These are phyloP conservation scores for Anguilla pacifica DNA, from an alignment of 2,797 vertebrate genomes.

Conservation along the genomic window DNA sequence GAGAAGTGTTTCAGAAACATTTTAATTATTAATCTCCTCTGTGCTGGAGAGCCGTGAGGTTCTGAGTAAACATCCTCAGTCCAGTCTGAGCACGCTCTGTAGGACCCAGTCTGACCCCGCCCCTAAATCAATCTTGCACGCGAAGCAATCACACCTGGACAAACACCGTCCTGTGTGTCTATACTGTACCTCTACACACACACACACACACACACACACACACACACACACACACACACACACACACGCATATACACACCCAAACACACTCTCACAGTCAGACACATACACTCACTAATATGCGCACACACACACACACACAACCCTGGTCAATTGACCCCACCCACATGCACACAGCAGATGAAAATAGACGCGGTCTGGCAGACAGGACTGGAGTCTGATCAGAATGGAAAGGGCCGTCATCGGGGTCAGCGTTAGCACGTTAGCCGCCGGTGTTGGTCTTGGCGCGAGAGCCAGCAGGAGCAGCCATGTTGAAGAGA, in stretches of 20 bases:
- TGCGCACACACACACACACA: not conserved
- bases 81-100: not conserved
- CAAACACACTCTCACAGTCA: not conserved
- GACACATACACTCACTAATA: not conserved
- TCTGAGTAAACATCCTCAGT: not conserved
- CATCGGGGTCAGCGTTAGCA: not conserved
- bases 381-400: not conserved
- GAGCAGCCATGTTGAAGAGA: not conserved
- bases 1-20: not conserved
- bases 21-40: constrained; percentile 9
- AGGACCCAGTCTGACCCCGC: not conserved
- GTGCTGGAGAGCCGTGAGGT: not conserved
- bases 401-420: not conserved
- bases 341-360: not conserved
- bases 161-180: not conserved
- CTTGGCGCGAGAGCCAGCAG: not conserved
- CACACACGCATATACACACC: not conserved
- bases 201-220: not conserved
- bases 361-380: not conserved
- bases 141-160: not conserved
- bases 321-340: not conserved
- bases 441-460: not conserved
- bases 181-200: not conserved
- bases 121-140: not conserved
- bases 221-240: not conserved